Base-by-base conservation (phyloP, 2,113 vertebrate species). In the Dromas ardeola region DNA sequence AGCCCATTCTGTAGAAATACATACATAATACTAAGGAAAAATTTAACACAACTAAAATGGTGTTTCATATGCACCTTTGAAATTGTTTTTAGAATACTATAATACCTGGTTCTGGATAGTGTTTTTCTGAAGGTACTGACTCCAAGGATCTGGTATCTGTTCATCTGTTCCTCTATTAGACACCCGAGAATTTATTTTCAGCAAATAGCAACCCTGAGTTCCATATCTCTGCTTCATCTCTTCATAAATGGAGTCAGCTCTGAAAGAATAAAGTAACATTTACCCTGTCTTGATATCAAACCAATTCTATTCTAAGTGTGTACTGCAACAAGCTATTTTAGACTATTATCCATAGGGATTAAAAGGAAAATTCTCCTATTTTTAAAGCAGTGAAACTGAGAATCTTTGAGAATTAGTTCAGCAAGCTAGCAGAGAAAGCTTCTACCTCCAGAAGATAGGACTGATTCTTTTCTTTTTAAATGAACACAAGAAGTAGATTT, bases 121-220 rank as follows among this genome's bases (percentile, higher is more conserved):
- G 95, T 96, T 99, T 98, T 98, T 99, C 97, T 99, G 99, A 81
- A 99, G 98, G 93, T 99, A 99, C 38, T 99, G 99, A 98, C 99
- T 99, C 99, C 99, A 99, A 82, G 99, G 99, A 98, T 99, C 99
- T 79, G 99, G 99, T 92, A 99, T 99, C 97, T 99, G 99, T 90
- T 99, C 99, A 26, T 99, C 99, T 38, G 98, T 97, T 88, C 98
- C 98, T 91, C 98, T 98, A 42, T 98, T 98, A 66, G 98, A 97
- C 13, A 97, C 98, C 16, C 99, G 98, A 90, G 99, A 99, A 98
- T 99, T 99, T 85, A 99, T 99, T 97, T 99, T 99, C 94, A 99
- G 98, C 96, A 99, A 98, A 96, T 99, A 99, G 96, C 99, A 99
- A 71, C 98, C 99, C 98, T 99, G 99, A 98, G 99, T 98, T 86